phyloP scores from a whole-genome alignment of 2,113 vertebrate species.

The Nyctibius bracteatus region DNA sequence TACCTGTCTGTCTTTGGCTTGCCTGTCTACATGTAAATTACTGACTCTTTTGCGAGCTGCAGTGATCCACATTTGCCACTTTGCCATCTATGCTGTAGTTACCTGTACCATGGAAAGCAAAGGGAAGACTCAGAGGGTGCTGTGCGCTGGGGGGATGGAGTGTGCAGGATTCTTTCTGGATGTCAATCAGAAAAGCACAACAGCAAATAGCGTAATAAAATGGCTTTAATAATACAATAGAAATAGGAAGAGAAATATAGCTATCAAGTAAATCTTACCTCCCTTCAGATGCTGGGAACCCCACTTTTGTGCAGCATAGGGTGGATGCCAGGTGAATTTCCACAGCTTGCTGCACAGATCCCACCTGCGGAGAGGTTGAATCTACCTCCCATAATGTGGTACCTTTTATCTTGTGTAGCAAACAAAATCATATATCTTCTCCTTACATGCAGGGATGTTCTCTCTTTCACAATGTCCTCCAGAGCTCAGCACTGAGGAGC shows the following conservation, averaged over 20 bases:
- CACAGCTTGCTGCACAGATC: not conserved
- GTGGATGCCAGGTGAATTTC: not conserved
- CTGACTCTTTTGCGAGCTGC: not conserved
- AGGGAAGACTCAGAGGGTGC: not conserved
- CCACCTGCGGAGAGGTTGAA: not conserved
- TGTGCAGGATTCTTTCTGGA: not conserved
- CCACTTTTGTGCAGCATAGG: fast-evolving
- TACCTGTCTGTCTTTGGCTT: not conserved
- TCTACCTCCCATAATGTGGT: not conserved
- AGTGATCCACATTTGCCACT: not conserved
- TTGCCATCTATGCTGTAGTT: not conserved
- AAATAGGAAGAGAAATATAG: not conserved
- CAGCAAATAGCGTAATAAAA: not conserved
- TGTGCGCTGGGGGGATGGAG: not conserved
- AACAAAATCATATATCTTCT: not conserved
- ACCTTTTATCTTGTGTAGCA: not conserved
- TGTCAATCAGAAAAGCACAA: not conserved
- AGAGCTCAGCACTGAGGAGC: not conserved
- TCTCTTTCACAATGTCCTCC: not conserved
- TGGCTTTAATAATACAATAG: not conserved
- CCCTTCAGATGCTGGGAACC: not conserved
- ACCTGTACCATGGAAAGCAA: not conserved
- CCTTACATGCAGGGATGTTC: not conserved
- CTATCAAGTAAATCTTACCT: not conserved
- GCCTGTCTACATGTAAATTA: not conserved